phyloP scores from a whole-genome alignment of 2,888 invertebrate species.

The Ormyrus labotus region DNA sequence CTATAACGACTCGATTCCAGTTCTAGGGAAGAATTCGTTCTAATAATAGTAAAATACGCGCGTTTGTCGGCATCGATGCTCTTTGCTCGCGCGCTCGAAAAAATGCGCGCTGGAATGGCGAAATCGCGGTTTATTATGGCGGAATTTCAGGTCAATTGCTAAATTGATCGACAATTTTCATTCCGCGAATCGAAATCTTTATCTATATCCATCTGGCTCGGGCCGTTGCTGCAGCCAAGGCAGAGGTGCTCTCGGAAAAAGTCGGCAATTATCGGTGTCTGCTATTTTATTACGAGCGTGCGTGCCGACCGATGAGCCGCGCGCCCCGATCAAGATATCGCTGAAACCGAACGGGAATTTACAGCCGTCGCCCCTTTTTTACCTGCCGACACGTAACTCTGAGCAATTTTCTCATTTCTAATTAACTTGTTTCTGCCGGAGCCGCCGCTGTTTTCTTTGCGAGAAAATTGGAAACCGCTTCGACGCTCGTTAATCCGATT shows the following conservation, averaged over 20 bases:
- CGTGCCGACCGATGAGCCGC: constrained; percentile 56
- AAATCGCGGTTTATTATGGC: constrained; percentile 68
- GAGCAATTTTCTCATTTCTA: constrained; percentile 45
- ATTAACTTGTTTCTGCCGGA: constrained; percentile 37
- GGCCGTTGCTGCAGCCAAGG: constrained; percentile 36
- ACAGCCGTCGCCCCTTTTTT: constrained; percentile 18
- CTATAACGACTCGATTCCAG: constrained; percentile 23
- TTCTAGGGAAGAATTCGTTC: constrained; percentile 33
- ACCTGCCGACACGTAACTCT: background rate
- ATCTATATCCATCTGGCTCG: constrained; percentile 59
- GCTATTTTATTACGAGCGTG: constrained; percentile 67
- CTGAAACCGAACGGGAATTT: constrained; percentile 32
- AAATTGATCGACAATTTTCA: constrained; percentile 74
- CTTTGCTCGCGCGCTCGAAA: background rate
- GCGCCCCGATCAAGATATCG: constrained; percentile 44
- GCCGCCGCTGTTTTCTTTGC: constrained; percentile 33
- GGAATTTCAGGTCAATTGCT: constrained; percentile 74
- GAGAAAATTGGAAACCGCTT: constrained; percentile 18
- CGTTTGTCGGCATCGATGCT: constrained; percentile 47
- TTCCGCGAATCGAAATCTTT: constrained; percentile 71
- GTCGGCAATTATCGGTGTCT: constrained; percentile 71
- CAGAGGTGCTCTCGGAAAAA: constrained; percentile 66
- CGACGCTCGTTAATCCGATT: constrained; percentile 5
- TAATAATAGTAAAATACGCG: constrained; percentile 41
- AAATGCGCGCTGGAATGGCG: constrained; percentile 61